Evolutionary conservation across 2,113 vertebrate genomes (phyloP).

Genomic region (Pycnonotus jocosus): DNA sequence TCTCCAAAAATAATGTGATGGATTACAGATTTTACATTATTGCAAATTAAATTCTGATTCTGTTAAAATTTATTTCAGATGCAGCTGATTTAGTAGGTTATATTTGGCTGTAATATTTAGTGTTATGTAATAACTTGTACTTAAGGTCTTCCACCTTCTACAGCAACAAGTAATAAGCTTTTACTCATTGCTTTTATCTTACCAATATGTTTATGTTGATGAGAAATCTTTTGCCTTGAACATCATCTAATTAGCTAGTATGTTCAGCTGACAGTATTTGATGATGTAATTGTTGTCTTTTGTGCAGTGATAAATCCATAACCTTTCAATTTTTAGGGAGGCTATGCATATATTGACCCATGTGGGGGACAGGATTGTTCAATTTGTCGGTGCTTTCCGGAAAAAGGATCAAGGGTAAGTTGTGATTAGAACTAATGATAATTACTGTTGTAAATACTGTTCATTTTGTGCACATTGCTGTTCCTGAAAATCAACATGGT

Average conservation of each 20-base stretch:
- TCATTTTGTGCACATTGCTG: background rate
- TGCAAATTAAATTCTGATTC: background rate
- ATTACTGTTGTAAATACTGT: background rate
- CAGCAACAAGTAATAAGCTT: background rate
- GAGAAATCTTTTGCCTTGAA: background rate
- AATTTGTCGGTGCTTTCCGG: constrained; percentile 77
- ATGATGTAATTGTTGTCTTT: background rate
- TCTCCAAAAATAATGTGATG: background rate
- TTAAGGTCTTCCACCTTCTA: background rate
- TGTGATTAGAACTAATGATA: background rate
- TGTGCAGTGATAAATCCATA: background rate
- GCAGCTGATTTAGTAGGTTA: background rate
- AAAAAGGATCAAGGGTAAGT: constrained; percentile 83
- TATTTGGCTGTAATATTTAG: background rate
- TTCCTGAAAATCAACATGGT: background rate
- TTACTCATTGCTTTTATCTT: background rate
- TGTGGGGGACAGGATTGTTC: constrained; percentile 80
- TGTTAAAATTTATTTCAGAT: background rate
- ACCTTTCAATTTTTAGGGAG: constrained; percentile 42
- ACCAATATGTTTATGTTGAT: background rate
- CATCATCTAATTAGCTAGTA: background rate
- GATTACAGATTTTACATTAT: background rate
- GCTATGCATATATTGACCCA: constrained; percentile 44
- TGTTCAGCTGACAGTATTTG: background rate
- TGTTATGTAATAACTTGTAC: background rate